Evolutionary conservation across 2,797 vertebrate species (phyloP), one percentile per base, ranked within the genome.

Genomic region (Lutjanus campechanus): DNA sequence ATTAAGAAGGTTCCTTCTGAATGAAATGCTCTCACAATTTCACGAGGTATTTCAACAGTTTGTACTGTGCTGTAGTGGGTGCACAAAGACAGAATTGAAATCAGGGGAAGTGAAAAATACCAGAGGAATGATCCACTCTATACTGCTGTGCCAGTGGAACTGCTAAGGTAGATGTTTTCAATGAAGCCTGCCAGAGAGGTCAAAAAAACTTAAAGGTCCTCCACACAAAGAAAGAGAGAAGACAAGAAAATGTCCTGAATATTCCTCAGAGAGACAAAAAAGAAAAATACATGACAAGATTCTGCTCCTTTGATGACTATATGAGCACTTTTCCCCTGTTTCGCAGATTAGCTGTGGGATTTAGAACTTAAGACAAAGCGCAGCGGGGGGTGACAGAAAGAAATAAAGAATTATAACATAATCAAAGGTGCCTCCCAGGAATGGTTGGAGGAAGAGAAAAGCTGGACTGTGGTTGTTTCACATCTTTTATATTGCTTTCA

Each of bases 321-420:
- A 51, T 50, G 63, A 88, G 58, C 53, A 73, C 58, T 73, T 72
- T 62, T 43, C 65, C 43, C 17, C 51, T 36, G 67, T 69, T 76
- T 73, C 40, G 12, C 54, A 71, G 77, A 85, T 85, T 85, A 82
- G 69, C 64, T n/a, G 22, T 67, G 70, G 81, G 87, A 90, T 75
- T 82, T 87, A 79, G 62, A 77, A 58, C 10, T 59, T 12, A 56
- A 49, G 68, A 71, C 61, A 65, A 66, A 84, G 50, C 19, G 20
- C 44, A 49, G 83, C 68, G 81, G 17, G 49, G 75, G 56, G 53
- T 66, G 59, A 85, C 64, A 56, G 59, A 22, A 59, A 77, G 70
- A 74, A 51, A 61, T 15, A 70, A 56, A 46, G 36, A 76, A 70
- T 63, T 58, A 72, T 51, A 63, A 73, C 25, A 56, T 53, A 56